Conservation (phyloP, 2,113 vertebrate genomes). For the Mormyrus iriodes region DNA sequence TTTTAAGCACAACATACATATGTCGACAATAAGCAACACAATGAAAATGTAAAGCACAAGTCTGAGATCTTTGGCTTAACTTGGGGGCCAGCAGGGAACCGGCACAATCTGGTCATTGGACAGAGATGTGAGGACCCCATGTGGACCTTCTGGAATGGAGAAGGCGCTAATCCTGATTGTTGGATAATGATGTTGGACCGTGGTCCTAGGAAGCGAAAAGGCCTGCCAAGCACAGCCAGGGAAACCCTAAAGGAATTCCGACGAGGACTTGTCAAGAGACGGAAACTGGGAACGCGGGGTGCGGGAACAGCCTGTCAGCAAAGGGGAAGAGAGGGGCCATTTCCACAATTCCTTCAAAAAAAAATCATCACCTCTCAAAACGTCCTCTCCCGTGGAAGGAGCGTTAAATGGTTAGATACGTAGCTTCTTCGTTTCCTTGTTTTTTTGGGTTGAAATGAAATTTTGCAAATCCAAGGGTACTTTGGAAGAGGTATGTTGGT, state of each 20-base stretch:
- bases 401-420: not conserved
- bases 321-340: not conserved
- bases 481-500: not conserved
- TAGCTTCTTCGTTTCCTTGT: not conserved
- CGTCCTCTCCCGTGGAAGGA: not conserved
- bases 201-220: slow-evolving; percentile 14
- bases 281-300: not conserved
- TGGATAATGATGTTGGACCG: slow-evolving; percentile 20
- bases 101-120: slow-evolving; percentile 17
- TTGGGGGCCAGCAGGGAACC: slow-evolving; percentile 11
- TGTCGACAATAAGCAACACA: not conserved
- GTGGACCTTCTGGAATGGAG: slow-evolving; percentile 19
- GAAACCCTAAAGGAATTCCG: slow-evolving; percentile 22
- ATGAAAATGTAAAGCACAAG: slow-evolving; percentile 1
- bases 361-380: not conserved
- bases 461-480: not conserved
- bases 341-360: not conserved
- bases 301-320: slow-evolving; percentile 6
- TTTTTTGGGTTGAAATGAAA: not conserved
- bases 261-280: slow-evolving; percentile 10
- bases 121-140: slow-evolving; percentile 23
- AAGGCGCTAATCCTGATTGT: slow-evolving; percentile 21
- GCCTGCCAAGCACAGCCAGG: slow-evolving; percentile 17
- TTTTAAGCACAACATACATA: not conserved
- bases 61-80: slow-evolving; percentile 20